Base-by-base conservation (phyloP, 2,888 invertebrate species). In the Ischnus inquisitorius region DNA sequence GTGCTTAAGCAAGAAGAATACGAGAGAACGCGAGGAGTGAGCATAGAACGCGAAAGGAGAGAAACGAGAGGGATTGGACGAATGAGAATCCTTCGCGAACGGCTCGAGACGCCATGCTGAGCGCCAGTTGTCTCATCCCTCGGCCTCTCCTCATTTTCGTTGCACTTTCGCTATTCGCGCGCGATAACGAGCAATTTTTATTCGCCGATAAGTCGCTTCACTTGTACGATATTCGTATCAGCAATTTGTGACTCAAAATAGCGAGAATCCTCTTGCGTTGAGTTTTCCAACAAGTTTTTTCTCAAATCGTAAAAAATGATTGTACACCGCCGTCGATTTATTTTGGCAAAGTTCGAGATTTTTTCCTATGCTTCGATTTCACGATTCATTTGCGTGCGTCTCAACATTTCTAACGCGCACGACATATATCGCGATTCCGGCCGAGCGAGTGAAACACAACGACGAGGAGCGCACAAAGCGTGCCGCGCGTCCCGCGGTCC, bases 1-100 rank as follows among this genome's bases (percentile, higher is more conserved):
- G 79, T 80, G 79, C 79, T 82, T 72, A 57, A 74, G 68, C 68
- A 60, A 39, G 16, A 67, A 71, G 79, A 83, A 77, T 62, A 77
- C 71, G 69, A 76, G 77, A 80, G 48, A 65, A 76, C 75, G 72
- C 8, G 78, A 74, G 74, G 83, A 78, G 82, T 68, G 76, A 75
- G 77, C 79, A 51, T 71, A 77, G 80, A 84, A 69, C 79, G 81
- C 85, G 87, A 85, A 83, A 84, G 79, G 83, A 82, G 85, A 86
- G 80, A 88, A 89, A 89, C 88, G 89, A 88, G 89, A 89, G 89
- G 88, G 89, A 90, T 90, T 90, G 91, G 90, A 89, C 88, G 91
- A 90, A 90, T 87, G 86, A 85, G 91, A 89, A 90, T 90, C 88
- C 90, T 88, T 89, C 85, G 62, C 68, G 82, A 79, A 84, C 86